phyloP scores from a whole-genome alignment of 2,113 vertebrate genomes.

The Ictalurus furcatus region DNA sequence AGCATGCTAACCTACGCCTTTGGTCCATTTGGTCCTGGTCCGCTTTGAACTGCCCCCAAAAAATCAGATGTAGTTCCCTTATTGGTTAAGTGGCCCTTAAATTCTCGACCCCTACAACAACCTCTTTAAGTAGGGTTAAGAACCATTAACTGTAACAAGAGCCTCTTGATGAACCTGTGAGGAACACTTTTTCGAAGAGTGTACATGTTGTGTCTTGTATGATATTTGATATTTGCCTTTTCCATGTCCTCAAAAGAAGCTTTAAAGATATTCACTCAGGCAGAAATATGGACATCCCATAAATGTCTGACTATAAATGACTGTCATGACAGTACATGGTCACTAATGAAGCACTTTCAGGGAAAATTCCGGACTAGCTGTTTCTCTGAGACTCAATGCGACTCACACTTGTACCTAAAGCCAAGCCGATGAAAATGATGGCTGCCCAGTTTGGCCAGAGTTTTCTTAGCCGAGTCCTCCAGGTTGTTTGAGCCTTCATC shows the following conservation, averaged over 20 bases:
- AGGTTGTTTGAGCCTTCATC: slow-evolving; percentile 94
- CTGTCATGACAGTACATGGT: not conserved
- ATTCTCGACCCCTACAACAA: not conserved
- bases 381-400: not conserved
- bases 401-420: slow-evolving; percentile 79
- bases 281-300: not conserved
- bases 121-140: not conserved
- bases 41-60: not conserved
- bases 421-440: slow-evolving; percentile 86
- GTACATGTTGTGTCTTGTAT: not conserved
- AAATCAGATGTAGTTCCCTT: not conserved
- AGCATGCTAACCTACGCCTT: not conserved
- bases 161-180: not conserved
- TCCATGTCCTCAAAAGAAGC: not conserved
- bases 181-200: not conserved
- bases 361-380: not conserved
- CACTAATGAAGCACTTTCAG: not conserved
- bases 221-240: not conserved
- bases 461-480: slow-evolving; percentile 86
- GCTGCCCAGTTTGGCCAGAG: slow-evolving; percentile 86
- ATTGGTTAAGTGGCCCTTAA: not conserved
- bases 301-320: not conserved
- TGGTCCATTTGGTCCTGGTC: not conserved
- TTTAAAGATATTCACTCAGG: not conserved
- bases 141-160: not conserved